A percentile compares a stretch with the other conserved stretches of the same genome.
phyloP scores from a whole-genome alignment of 1,140 invertebrate genomes.

The Parapsyche elsis region DNA sequence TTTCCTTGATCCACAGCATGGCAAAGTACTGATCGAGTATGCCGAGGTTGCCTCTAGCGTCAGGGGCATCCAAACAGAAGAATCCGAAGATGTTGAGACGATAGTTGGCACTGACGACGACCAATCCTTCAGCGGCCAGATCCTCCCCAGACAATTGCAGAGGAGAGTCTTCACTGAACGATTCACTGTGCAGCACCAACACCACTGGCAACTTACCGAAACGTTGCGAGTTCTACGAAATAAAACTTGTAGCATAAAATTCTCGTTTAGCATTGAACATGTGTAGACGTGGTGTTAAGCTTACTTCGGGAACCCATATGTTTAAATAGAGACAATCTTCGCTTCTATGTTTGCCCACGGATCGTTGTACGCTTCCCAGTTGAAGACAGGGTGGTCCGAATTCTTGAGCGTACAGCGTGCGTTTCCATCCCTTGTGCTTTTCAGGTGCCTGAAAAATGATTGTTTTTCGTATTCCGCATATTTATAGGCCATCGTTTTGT shows the following conservation, averaged over 20 bases:
- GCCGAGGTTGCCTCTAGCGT: conserved; percentile 75
- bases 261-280: neutral
- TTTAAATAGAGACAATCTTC: conserved; percentile 71
- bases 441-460: conserved; percentile 62
- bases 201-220: conserved; percentile 70
- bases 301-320: conserved; percentile 69
- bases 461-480: neutral
- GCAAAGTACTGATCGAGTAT: conserved; percentile 78
- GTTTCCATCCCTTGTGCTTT: conserved; percentile 66
- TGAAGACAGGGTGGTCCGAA: conserved; percentile 68
- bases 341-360: conserved; percentile 54
- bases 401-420: conserved; percentile 62
- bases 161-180: conserved; percentile 60
- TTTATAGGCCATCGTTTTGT: neutral
- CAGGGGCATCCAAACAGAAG: conserved; percentile 71
- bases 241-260: neutral
- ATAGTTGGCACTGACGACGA: conserved; percentile 74
- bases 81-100: conserved; percentile 77
- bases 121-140: conserved; percentile 72
- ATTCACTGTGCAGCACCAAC: conserved; percentile 71
- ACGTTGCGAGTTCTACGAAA: conserved; percentile 67
- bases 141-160: conserved; percentile 70
- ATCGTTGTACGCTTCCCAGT: conserved; percentile 54
- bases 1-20: conserved; percentile 77
- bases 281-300: neutral